Base-by-base conservation (phyloP, 2,797 vertebrate genomes). In the Takifugu ocellatus region DNA sequence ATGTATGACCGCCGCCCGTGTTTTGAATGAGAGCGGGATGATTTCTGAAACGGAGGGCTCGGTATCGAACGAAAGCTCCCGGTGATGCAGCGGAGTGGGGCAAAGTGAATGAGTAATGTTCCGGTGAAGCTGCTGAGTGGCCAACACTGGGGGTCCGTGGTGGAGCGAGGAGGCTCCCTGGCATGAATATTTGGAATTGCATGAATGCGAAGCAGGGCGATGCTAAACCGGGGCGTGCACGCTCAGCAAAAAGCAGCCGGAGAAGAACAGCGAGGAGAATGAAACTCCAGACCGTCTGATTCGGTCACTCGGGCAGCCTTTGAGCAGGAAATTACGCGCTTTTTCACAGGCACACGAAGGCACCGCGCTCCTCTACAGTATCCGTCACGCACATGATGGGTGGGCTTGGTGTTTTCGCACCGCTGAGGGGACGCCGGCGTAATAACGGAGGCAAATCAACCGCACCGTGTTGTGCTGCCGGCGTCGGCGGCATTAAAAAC, bases 21-120 rank as follows among this genome's bases (percentile, higher is more conserved):
- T 82, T 81, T 72, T 85, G 71, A 83, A 77, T 83, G 78, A 59
- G 79, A 80, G 79, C 64, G 60, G 78, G 79, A 79, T 56, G 66
- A 54, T 62, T 82, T 79, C 65, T 80, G 66, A 74, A 81, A 77
- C 56, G 33, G 66, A 83, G 77, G 68, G 65, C 59, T 74, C 51
- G 6, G 39, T 17, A 15, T 58, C 69, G 75, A 73, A 70, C 63
- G 70, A 65, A 68, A 66, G 71, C 56, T 56, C 44, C 54, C 65
- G 75, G 68, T 17, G 56, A 75, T 66, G 70, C 66, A 36, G 70
- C 54, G 29, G 49, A 67, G 61, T 6, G 51, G 66, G 54, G 48
- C 21, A 15, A 49, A 67, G 69, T 68, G 82, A 81, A 78, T 77
- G 77, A 83, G 70, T 75, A 78, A 83, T 77, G 79, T 66, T 70